These are phyloP conservation scores for Sorex maritimensis DNA, from an alignment of 2,797 vertebrate species.

Conservation along the genomic window DNA sequence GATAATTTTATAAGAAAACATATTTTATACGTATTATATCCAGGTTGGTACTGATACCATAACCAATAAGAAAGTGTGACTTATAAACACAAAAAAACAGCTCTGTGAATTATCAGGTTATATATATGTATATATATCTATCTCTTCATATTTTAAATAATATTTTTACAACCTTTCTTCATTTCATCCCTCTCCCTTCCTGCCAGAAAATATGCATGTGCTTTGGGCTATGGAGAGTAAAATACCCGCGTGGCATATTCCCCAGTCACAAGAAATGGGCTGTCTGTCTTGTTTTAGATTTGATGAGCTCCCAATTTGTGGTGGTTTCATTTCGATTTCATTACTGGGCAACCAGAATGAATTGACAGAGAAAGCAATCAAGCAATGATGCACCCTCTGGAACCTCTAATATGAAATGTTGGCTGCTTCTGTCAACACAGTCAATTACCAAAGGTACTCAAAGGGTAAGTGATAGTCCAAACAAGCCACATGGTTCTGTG, in stretches of 20 bases:
- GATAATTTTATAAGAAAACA: slow-evolving; percentile 15
- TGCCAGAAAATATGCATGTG: not conserved
- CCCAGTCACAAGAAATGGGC: slow-evolving; percentile 49
- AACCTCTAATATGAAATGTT: slow-evolving; percentile 81
- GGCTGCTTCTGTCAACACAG: slow-evolving; percentile 84
- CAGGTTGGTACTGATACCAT: not conserved
- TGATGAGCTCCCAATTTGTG: slow-evolving; percentile 85
- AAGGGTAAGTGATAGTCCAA: slow-evolving; percentile 76
- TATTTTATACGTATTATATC: not conserved
- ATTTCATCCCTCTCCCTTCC: slow-evolving; percentile 15
- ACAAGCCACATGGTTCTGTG: slow-evolving; percentile 65
- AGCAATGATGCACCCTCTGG: slow-evolving; percentile 78
- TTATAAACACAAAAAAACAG: not conserved
- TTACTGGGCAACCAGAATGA: slow-evolving; percentile 85
- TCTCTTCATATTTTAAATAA: not conserved
- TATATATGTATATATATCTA: not conserved
- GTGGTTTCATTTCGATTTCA: slow-evolving; percentile 85
- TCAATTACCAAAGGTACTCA: slow-evolving; percentile 84
- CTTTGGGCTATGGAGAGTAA: not conserved
- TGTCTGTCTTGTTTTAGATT: slow-evolving; percentile 82
- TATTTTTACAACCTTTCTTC: not conserved
- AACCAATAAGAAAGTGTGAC: not conserved
- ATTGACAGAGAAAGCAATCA: slow-evolving; percentile 87
- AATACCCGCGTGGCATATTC: not conserved
- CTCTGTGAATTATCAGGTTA: not conserved